Conservation (phyloP, 2,888 invertebrate genomes). For the Holacanthella duospinosa region DNA sequence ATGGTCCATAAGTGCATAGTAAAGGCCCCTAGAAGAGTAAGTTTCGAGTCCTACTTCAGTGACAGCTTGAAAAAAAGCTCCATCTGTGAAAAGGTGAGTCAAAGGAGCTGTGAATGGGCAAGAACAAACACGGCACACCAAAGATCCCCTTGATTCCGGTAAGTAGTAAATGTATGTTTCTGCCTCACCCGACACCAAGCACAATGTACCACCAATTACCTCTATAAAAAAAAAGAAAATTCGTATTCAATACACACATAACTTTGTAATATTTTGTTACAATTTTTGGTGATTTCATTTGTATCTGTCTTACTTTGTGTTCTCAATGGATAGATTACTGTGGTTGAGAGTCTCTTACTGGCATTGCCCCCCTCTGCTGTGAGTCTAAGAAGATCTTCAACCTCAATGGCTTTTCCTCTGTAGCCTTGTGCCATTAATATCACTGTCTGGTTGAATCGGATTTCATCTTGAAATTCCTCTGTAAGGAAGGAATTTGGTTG, state of each 20-base stretch:
- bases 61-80: conserved; percentile 55
- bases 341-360: too few relatives aligned
- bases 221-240: conserved; percentile 18
- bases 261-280: too few relatives aligned
- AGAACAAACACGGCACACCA: conserved; percentile 46
- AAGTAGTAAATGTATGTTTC: conserved; percentile 65
- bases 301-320: too few relatives aligned
- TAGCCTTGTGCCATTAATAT: conserved; percentile 10
- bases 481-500: conserved; percentile 19
- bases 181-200: conserved; percentile 54
- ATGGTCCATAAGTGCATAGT: conserved; percentile 49
- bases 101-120: conserved; percentile 55
- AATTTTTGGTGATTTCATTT: too few relatives aligned
- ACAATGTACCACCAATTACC: conserved; percentile 47
- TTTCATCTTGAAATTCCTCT: conserved; percentile 34
- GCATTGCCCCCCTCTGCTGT: too few relatives aligned
- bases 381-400: conserved; percentile 33
- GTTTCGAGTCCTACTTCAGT: conserved; percentile 66
- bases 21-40: conserved; percentile 57
- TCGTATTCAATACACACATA: too few relatives aligned
- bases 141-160: conserved; percentile 43
- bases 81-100: conserved; percentile 46
- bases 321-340: too few relatives aligned
- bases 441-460: conserved; percentile 13
- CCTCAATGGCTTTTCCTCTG: conserved; percentile 8